Evolutionary conservation across 2,797 vertebrate genomes (phyloP).

Genomic region (Semotilus atromaculatus): DNA sequence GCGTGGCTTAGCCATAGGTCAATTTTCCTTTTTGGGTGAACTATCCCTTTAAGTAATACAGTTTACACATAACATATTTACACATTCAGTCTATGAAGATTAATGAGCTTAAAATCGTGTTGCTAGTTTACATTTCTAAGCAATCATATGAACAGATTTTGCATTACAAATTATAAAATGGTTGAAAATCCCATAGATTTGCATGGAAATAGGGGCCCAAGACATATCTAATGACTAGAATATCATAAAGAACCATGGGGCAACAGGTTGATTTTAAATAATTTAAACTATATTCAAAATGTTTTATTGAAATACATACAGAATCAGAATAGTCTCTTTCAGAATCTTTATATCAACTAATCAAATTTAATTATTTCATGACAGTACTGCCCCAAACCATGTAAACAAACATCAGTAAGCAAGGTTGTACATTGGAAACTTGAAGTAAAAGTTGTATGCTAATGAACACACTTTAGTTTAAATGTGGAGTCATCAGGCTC

Average conservation of each 20-base stretch:
- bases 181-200: background rate
- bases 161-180: background rate
- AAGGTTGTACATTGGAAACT: background rate
- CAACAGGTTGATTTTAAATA: background rate
- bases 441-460: background rate
- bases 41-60: background rate
- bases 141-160: background rate
- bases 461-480: conserved; percentile 2
- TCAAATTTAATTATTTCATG: background rate
- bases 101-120: background rate
- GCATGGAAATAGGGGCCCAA: background rate
- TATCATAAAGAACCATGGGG: background rate
- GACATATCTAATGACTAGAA: background rate
- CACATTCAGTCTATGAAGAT: background rate
- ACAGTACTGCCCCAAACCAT: background rate
- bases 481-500: background rate
- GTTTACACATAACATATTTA: background rate
- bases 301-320: background rate
- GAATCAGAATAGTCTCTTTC: background rate
- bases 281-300: background rate
- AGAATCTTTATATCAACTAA: background rate
- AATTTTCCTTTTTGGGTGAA: background rate
- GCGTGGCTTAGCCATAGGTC: too few relatives aligned
- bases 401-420: background rate
- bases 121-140: background rate